These are phyloP conservation scores for Endotricha flammealis DNA, from an alignment of 2,888 invertebrate species.

Conservation along the genomic window DNA sequence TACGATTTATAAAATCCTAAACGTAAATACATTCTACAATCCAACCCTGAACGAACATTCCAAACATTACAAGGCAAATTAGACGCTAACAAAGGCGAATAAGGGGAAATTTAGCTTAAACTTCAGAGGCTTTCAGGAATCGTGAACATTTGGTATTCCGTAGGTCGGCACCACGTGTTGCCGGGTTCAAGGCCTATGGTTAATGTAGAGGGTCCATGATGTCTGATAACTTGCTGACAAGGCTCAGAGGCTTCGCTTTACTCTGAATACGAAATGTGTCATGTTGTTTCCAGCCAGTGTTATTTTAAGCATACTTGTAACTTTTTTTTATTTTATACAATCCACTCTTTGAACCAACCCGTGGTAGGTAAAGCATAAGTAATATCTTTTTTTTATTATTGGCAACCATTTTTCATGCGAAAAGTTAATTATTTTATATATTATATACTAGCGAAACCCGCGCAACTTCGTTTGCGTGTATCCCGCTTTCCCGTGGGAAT, in stretches of 20 bases:
- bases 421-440: too few relatives aligned
- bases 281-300: too few relatives aligned
- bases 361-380: too few relatives aligned
- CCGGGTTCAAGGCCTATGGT: constrained; percentile 60
- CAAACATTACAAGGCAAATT: constrained; percentile 33
- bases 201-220: constrained; percentile 35
- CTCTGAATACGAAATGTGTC: neutral
- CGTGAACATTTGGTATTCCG: constrained; percentile 54
- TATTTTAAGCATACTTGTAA: too few relatives aligned
- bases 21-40: neutral
- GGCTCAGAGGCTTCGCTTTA: neutral
- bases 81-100: constrained; percentile 31
- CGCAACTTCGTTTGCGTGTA: too few relatives aligned
- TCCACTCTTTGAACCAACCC: too few relatives aligned
- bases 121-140: constrained; percentile 43
- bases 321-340: too few relatives aligned
- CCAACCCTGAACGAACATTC: constrained; percentile 18
- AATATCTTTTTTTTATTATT: too few relatives aligned
- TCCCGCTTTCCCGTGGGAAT: too few relatives aligned
- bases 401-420: too few relatives aligned
- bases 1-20: too few relatives aligned
- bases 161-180: constrained; percentile 61
- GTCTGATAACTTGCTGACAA: constrained; percentile 2
- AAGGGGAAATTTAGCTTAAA: constrained; percentile 44
- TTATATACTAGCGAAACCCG: too few relatives aligned